Base-by-base conservation (phyloP, 2,797 vertebrate genomes). In the Hippoglossus hippoglossus region DNA sequence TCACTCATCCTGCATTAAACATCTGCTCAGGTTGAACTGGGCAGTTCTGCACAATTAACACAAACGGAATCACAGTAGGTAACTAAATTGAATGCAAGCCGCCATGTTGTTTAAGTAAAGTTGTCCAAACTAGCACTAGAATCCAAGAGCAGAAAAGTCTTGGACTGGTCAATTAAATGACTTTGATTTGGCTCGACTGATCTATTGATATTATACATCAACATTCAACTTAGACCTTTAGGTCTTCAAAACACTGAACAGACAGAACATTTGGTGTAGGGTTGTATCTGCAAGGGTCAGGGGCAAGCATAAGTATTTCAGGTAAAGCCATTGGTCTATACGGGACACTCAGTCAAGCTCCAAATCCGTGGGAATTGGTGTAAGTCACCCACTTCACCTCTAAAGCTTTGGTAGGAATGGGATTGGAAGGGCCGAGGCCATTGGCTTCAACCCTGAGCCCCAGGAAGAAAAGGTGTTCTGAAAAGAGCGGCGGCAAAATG, bases 401-500 rank as follows among this genome's bases (percentile, higher is more conserved):
- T 84, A 90, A 91, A 89, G 87, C 92, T 86, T 85, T 73, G 72
- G 73, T 67, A 84, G 91, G 89, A 92, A 92, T 92, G 84, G 87
- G 89, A 93, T 87, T 90, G 73, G 26, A 79, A 93, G 84, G 85
- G 87, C 89, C 86, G 91, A 95, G 87, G 89, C 84, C 88, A 79
- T 83, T 86, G 88, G 91, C 91, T 94, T 95, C 94, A 95, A 94
- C 95, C 91, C 91, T 94, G 93, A 93, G 91, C 89, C 80, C 73
- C 80, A 77, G 82, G 86, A 95, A 96, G 95, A 95, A 95, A 95
- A 94, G 94, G 89, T 89, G 89, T 76, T 76, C 80, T 91, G 90
- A 91, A 92, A 92, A 87, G 93, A 94, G 90, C 51, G 81, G 89
- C 78, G 67, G 86, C 77, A 22, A 92, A 92, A 93, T 94, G 94